phyloP scores from a whole-genome alignment of 2,797 vertebrate genomes.

The Arnoldichthys spilopterus region DNA sequence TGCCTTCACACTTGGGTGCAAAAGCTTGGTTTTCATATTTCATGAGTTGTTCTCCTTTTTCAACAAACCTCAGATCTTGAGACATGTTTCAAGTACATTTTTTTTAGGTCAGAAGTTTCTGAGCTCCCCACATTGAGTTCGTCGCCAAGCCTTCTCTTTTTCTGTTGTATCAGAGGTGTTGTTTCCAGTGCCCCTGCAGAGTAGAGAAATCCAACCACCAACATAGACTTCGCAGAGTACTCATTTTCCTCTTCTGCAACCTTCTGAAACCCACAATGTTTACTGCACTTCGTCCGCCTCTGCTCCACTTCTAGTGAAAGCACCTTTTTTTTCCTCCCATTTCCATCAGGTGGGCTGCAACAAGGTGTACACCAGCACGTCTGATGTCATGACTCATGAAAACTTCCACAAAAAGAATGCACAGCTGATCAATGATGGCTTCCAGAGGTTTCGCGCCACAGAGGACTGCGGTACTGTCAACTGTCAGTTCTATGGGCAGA shows the following conservation, averaged over 20 bases:
- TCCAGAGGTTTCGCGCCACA: conserved; percentile 97
- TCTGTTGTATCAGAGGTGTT: conserved; percentile 48
- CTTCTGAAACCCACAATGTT: conserved; percentile 56
- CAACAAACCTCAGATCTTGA: conserved; percentile 51
- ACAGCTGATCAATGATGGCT: conserved; percentile 97
- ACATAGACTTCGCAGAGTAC: conserved; percentile 40
- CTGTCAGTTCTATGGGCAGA: conserved; percentile 98
- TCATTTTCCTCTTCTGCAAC: conserved; percentile 50
- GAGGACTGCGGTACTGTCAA: conserved; percentile 96
- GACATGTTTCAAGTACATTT: conserved; percentile 42
- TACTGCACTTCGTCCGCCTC: conserved; percentile 48
- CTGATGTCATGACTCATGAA: conserved; percentile 98
- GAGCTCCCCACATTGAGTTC: conserved; percentile 47
- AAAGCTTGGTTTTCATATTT: conserved; percentile 39
- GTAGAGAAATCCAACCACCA: conserved; percentile 43
- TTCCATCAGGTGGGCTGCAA: conserved; percentile 93
- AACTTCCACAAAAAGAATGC: conserved; percentile 99
- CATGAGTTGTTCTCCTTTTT: conserved; percentile 35
- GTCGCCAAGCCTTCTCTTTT: conserved; percentile 50
- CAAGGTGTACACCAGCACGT: conserved; percentile 99
- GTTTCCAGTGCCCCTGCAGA: conserved; percentile 51
- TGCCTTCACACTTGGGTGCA: conserved; percentile 4
- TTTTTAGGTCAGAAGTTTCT: conserved; percentile 55
- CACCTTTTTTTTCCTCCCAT: conserved; percentile 45
- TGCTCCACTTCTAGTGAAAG: conserved; percentile 42